A percentile compares a stretch with the other conserved stretches of the same genome.
phyloP scores from a whole-genome alignment of 2,797 vertebrate genomes.

The Enteromius afrohamiltoni region DNA sequence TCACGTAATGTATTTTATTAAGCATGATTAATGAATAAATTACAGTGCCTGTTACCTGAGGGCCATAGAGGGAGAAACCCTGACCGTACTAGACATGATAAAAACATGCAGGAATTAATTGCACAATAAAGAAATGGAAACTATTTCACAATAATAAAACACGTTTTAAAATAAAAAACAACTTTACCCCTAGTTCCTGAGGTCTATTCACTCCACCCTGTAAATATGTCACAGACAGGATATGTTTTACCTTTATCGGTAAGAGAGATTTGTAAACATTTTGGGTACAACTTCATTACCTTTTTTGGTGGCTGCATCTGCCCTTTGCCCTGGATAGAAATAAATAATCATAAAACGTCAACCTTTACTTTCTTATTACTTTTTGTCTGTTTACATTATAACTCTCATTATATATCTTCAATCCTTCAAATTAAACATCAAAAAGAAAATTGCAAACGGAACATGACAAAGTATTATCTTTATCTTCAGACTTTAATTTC shows the following conservation, averaged over 20 bases:
- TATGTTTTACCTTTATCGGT: too few species aligned
- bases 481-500: not conserved
- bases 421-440: not conserved
- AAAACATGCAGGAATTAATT: not conserved
- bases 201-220: constrained; percentile 52
- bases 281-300: not conserved
- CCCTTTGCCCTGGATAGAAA: not conserved
- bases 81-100: not conserved
- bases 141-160: not conserved
- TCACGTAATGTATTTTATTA: not conserved
- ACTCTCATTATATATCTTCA: not conserved
- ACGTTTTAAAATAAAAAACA: not conserved
- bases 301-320: constrained; percentile 17
- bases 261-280: too few species aligned
- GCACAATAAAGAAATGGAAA: not conserved
- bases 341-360: not conserved
- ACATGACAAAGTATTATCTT: not conserved
- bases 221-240: constrained; percentile 27
- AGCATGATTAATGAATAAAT: not conserved
- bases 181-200: constrained; percentile 50
- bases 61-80: constrained; percentile 1
- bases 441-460: not conserved
- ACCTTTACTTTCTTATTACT: not conserved
- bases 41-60: constrained; percentile 34
- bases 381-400: not conserved